Percentiles rank a stretch among this genome's conserved stretches.
Conservation (phyloP, 2,888 invertebrate genomes). For the Brachypalpus laphriformis region DNA sequence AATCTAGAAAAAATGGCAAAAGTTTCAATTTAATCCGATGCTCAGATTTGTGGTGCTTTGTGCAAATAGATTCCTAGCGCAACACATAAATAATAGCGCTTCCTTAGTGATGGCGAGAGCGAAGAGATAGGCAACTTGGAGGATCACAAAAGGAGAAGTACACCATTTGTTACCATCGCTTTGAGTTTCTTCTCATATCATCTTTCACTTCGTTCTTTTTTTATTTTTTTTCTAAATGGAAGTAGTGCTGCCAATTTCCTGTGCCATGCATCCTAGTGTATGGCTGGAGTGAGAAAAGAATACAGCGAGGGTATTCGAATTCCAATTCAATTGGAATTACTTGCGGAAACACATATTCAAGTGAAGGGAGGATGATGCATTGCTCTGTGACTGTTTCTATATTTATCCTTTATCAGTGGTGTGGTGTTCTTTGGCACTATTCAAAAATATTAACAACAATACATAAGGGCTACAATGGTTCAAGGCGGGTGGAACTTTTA, state of each 20-base stretch:
- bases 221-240: conserved; percentile 13
- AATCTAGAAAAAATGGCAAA: conserved; percentile 76
- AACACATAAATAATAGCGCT: conserved; percentile 81
- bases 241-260: conserved; percentile 64
- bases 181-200: conserved; percentile 64
- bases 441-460: conserved; percentile 53
- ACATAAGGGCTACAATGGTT: conserved; percentile 51
- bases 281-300: conserved; percentile 9
- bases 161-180: conserved; percentile 63
- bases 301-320: conserved; percentile 52
- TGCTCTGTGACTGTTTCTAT: conserved; percentile 30
- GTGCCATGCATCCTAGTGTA: conserved; percentile 2
- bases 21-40: conserved; percentile 80
- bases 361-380: conserved; percentile 5
- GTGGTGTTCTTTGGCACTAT: conserved; percentile 32
- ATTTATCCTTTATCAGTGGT: conserved; percentile 36
- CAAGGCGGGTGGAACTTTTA: conserved; percentile 23
- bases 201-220: conserved; percentile 52
- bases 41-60: conserved; percentile 81
- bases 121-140: conserved; percentile 18
- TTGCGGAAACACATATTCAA: conserved; percentile 32
- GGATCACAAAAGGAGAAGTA: conserved; percentile 43
- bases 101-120: conserved; percentile 13
- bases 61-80: conserved; percentile 81
- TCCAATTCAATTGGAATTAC: conserved; percentile 69